Conservation (phyloP, 1,140 invertebrate species). For the Penaeus vannamei region DNA sequence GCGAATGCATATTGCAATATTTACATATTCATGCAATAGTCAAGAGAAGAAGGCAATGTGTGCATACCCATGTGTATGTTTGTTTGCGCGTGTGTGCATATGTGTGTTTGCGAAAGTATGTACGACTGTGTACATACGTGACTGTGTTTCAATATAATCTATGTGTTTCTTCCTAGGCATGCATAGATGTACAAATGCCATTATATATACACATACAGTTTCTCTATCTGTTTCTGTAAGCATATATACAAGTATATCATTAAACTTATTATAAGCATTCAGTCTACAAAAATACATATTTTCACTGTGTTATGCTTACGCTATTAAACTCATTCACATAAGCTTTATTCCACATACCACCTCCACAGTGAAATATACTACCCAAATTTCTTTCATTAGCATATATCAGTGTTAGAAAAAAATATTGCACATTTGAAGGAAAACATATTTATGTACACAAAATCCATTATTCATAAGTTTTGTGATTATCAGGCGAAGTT, state of each 20-base stretch:
- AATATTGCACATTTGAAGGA: neutral
- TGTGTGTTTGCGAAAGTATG: neutral
- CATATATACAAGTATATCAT: neutral
- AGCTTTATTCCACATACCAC: too few species aligned
- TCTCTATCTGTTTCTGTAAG: neutral
- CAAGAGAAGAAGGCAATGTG: too few species aligned
- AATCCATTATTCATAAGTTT: neutral
- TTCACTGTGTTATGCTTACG: too few species aligned
- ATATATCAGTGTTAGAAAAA: neutral
- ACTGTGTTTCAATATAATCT: conserved; percentile 1
- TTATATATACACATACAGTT: conserved; percentile 9
- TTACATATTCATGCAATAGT: too few species aligned
- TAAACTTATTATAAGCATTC: neutral
- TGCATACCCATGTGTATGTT: too few species aligned
- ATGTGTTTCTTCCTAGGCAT: neutral
- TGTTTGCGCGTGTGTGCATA: too few species aligned
- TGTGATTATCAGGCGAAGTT: neutral
- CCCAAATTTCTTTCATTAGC: too few species aligned
- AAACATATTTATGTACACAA: neutral
- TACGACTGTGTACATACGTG: neutral
- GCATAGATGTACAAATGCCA: neutral
- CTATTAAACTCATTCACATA: too few species aligned
- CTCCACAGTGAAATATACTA: too few species aligned
- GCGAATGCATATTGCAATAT: too few species aligned
- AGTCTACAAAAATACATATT: too few species aligned